Percentiles rank a stretch among this genome's conserved stretches.
Evolutionary conservation across 92 coral and sea anemone species (phyloP).

Genomic region (Metridium senile): DNA sequence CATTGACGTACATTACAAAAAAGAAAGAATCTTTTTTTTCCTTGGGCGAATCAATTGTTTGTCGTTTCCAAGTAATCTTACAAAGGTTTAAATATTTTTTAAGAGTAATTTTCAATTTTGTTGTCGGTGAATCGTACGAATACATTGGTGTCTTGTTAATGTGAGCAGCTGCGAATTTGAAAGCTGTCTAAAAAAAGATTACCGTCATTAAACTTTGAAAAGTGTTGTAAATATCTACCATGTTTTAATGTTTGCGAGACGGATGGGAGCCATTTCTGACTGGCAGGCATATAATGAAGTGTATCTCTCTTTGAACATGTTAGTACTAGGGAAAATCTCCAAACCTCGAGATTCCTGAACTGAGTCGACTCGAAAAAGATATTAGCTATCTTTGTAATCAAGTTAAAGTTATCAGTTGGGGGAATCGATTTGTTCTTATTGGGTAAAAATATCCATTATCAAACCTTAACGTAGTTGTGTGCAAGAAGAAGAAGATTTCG

Average conservation of each 20-base stretch:
- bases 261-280: slow-evolving; percentile 3
- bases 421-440: not conserved
- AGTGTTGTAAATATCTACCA: slow-evolving; percentile 3
- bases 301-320: not conserved
- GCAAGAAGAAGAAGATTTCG: not conserved
- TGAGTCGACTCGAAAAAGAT: not conserved
- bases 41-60: not conserved
- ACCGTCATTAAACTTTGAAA: slow-evolving; percentile 31
- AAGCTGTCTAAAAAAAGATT: slow-evolving; percentile 28
- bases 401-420: not conserved
- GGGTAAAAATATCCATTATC: not conserved
- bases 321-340: not conserved
- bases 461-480: not conserved
- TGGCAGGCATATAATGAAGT: no score
- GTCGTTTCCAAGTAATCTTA: no score
- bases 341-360: not conserved
- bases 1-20: not conserved
- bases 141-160: no score
- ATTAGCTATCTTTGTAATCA: not conserved
- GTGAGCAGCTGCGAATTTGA: slow-evolving; percentile 9
- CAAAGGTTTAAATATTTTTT: no score
- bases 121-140: no score
- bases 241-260: slow-evolving; percentile 8
- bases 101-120: no score
- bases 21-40: not conserved